Base-by-base conservation (phyloP, 2,888 invertebrate genomes). In the Entomobrya multifasciata region DNA sequence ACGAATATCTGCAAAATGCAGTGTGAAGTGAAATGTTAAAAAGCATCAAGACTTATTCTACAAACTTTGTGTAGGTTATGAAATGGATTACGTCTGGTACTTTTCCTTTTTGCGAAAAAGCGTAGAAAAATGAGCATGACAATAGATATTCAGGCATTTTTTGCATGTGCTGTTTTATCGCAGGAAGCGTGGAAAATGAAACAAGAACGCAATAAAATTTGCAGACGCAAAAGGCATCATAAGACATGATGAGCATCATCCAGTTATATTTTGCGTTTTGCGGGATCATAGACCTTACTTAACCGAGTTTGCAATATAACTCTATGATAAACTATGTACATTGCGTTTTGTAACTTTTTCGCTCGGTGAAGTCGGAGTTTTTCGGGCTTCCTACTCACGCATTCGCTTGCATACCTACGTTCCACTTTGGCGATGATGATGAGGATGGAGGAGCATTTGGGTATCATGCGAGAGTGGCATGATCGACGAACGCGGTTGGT, bases 401-500 rank as follows among this genome's bases (percentile, higher is more conserved):
- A n/a, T 41, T n/a, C n/a, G n/a, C n/a, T n/a, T n/a, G n/a, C n/a
- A n/a, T n/a, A n/a, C n/a, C n/a, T n/a, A n/a, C n/a, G n/a, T n/a
- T n/a, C n/a, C n/a, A n/a, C n/a, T n/a, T n/a, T n/a, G n/a, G n/a
- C n/a, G n/a, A n/a, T n/a, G n/a, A n/a, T n/a, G n/a, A n/a, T n/a
- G n/a, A n/a, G n/a, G n/a, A n/a, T n/a, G n/a, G n/a, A n/a, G n/a
- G 65, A 30, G 20, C 41, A 67, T 60, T 22, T 22, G 20, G 41
- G 25, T 17, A 25, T 78, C 77, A 60, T 62, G 60, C 47, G n/a
- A 78, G 8, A 17, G 22, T 44, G 60, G 77, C 60, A 62, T 60
- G 60, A 44, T 78, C 47, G n/a, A n/a, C n/a, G n/a, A 17, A 0
- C 10, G 22, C 25, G n/a, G 20, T 27, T 27, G 6, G 27, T 25